Conservation (phyloP, 2,797 vertebrate species). For the Anableps anableps region DNA sequence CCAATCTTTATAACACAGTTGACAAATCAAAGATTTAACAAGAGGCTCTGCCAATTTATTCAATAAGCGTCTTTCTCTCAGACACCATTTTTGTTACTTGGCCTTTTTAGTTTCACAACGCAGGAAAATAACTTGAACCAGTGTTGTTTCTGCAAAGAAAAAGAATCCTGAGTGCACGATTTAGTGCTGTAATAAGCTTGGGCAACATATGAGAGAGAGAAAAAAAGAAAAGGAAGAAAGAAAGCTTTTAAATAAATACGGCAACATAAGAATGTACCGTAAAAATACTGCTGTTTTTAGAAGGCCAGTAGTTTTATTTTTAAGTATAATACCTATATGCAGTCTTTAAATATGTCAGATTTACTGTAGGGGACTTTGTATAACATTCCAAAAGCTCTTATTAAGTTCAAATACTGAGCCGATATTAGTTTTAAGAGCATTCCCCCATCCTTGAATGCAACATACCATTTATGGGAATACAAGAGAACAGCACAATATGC, state of each 20-base stretch:
- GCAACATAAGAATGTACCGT: background rate
- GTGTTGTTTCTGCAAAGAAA: background rate
- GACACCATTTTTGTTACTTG: conserved; percentile 16
- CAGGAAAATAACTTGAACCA: background rate
- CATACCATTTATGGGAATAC: background rate
- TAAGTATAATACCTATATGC: background rate
- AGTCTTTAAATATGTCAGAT: no score
- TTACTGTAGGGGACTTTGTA: background rate
- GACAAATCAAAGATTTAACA: conserved; percentile 9
- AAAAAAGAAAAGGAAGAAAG: background rate
- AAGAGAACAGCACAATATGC: background rate
- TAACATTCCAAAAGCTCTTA: background rate
- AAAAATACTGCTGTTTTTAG: background rate
- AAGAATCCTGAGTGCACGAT: background rate
- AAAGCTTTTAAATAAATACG: no score
- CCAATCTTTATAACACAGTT: conserved; percentile 10
- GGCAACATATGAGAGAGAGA: background rate
- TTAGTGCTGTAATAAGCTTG: background rate
- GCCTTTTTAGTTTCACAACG: conserved; percentile 17
- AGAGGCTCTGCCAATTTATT: conserved; percentile 30
- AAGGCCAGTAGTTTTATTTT: background rate
- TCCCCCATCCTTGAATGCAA: no score
- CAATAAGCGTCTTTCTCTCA: conserved; percentile 21
- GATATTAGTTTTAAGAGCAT: background rate
- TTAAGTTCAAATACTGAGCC: background rate